phyloP scores from a whole-genome alignment of 2,888 invertebrate species.

The Tryphoninae sp. region DNA sequence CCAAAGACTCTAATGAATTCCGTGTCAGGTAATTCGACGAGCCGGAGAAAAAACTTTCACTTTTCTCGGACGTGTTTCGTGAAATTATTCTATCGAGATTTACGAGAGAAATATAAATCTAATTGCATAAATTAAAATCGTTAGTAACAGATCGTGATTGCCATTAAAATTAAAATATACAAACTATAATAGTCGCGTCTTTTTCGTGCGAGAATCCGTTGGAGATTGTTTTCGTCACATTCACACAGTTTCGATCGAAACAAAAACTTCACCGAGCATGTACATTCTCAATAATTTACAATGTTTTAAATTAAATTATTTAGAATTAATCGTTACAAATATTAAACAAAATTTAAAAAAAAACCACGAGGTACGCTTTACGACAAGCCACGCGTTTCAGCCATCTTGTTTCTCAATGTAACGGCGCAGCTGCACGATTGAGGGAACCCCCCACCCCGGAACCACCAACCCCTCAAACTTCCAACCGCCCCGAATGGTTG shows the following conservation, averaged over 20 bases:
- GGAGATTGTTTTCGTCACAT: constrained; percentile 2
- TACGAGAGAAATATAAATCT: constrained; percentile 14
- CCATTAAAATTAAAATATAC: constrained; percentile 24
- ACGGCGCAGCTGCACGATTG: constrained; percentile 75
- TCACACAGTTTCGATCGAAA: constrained; percentile 7
- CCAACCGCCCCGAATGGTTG: constrained; percentile 70
- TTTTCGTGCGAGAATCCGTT: not conserved
- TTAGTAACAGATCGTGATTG: constrained; percentile 36
- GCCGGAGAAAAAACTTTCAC: constrained; percentile 59
- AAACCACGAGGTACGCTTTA: constrained; percentile 63
- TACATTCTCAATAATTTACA: constrained; percentile 9
- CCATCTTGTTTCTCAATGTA: constrained; percentile 77
- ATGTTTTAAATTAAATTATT: constrained; percentile 11
- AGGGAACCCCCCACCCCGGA: constrained; percentile 65
- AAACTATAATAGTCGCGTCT: constrained; percentile 13
- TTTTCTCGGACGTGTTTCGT: constrained; percentile 4
- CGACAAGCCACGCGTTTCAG: constrained; percentile 72
- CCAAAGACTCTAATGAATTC: constrained; percentile 46
- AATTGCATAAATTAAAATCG: constrained; percentile 25
- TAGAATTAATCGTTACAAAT: constrained; percentile 20
- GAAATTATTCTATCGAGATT: constrained; percentile 6
- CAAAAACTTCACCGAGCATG: constrained; percentile 36
- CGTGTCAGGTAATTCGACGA: constrained; percentile 48
- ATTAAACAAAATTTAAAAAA: constrained; percentile 40
- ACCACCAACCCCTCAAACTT: constrained; percentile 69